phyloP scores from a whole-genome alignment of 1,140 invertebrate species.

The Goniozus legneri region DNA sequence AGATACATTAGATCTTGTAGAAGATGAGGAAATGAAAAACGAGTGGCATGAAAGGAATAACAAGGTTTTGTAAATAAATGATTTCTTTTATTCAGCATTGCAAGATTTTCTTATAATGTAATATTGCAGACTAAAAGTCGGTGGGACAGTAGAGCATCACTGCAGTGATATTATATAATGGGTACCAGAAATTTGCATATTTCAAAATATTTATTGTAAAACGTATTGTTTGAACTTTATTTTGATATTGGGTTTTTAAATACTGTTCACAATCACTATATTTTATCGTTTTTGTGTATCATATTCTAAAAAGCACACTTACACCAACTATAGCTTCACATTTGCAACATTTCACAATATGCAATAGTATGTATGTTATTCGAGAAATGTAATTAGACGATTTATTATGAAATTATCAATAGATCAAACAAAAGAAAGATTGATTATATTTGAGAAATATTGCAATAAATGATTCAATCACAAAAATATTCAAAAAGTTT shows the following conservation, averaged over 20 bases:
- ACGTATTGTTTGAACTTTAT: too few relatives aligned
- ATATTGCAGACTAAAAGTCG: slow-evolving; percentile 24
- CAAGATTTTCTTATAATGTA: too few relatives aligned
- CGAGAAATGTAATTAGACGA: neutral
- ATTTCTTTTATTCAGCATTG: neutral
- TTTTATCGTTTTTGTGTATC: neutral
- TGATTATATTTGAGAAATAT: too few relatives aligned
- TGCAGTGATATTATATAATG: neutral
- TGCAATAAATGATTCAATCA: too few relatives aligned
- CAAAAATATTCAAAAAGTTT: slow-evolving; percentile 13
- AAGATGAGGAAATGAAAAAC: slow-evolving; percentile 18
- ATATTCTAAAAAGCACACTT: neutral
- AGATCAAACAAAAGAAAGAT: slow-evolving; percentile 4
- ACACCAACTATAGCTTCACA: neutral
- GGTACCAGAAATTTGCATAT: neutral
- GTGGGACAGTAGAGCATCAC: slow-evolving; percentile 18
- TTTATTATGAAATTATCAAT: slow-evolving; percentile 1
- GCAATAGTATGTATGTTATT: neutral
- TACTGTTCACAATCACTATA: too few relatives aligned
- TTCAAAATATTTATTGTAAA: neutral
- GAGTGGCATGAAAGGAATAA: neutral
- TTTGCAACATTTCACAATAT: neutral
- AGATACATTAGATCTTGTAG: slow-evolving; percentile 27
- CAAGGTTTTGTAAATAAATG: neutral
- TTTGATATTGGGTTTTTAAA: too few relatives aligned